Percentiles rank a stretch among this genome's conserved stretches.
These are phyloP conservation scores for Himantopus leucocephalus DNA, from an alignment of 2,113 vertebrate species.

Conservation along the genomic window DNA sequence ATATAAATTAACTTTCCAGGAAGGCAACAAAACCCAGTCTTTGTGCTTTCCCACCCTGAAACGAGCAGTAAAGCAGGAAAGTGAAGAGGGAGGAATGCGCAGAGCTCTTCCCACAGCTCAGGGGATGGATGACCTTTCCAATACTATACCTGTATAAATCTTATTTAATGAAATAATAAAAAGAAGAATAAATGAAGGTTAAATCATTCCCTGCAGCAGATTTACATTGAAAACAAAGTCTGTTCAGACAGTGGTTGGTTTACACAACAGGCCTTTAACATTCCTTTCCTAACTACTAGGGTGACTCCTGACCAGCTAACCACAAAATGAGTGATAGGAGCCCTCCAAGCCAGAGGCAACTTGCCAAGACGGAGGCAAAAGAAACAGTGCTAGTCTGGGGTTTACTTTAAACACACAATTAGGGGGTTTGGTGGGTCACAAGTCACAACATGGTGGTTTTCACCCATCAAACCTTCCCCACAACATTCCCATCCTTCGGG, in stretches of 20 bases:
- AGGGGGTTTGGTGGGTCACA: neutral
- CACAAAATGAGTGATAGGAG: neutral
- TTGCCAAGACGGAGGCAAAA: neutral
- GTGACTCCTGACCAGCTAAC: neutral
- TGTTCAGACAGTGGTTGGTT: conserved; percentile 34
- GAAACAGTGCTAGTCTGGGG: neutral
- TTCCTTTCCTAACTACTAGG: neutral
- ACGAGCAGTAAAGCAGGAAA: neutral
- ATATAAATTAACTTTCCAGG: conserved; percentile 16
- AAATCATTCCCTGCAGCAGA: conserved; percentile 73
- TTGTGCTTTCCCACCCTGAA: neutral
- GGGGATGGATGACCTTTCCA: conserved; percentile 73
- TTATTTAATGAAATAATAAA: conserved; percentile 76
- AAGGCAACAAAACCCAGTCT: neutral
- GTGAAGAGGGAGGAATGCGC: neutral
- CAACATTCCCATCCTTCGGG: neutral
- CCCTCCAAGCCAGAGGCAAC: neutral
- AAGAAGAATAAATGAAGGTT: conserved; percentile 69
- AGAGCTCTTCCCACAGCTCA: conserved; percentile 58
- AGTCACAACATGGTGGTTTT: neutral
- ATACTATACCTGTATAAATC: conserved; percentile 76
- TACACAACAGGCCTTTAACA: conserved; percentile 36
- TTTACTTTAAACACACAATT: neutral
- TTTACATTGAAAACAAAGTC: conserved; percentile 55
- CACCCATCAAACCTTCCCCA: neutral